Evolutionary conservation across 92 coral and sea anemone genomes (phyloP), one percentile per base, ranked within the genome.

Genomic region (Palythoa grandis): DNA sequence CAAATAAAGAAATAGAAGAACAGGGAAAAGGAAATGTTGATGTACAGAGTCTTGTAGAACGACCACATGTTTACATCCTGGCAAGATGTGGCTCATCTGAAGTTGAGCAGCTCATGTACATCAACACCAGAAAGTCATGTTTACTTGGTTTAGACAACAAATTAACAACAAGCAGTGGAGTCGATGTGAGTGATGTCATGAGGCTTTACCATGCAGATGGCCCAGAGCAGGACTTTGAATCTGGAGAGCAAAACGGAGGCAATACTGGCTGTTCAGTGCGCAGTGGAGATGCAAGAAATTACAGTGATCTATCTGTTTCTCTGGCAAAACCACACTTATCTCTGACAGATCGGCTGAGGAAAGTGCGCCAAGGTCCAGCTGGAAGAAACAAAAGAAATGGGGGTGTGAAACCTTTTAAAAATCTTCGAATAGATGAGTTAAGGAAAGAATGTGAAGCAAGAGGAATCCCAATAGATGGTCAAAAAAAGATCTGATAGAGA

Each of bases 121-220:
- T 86, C 20, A 68, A 86, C 65, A 86, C 87, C 58, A 85, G 92
- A 73, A 82, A 78, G 37, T 78, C 89, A 19, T 89, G 90, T 47
- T 43, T 89, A 35, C 65, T 78, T 23, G 82, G 72, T 17, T 60
- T 82, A 20, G 48, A 29, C 72, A 76, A 29, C 77, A 66, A 52
- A 19, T 40, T 82, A 0, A 2, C 35, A 72, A 85, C 83, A 72
- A 1, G 19, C 58, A 83, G 60, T 48, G 83, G 91, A 40, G 19
- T 25, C 56, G 79, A 85, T 37, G 68, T 89, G 40, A 85, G 78
- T 12, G 93, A 91, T 79, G 72, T 79, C 66, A 82, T 88, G 91
- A 89, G 91, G 54, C 56, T 88, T n/a, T 91, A 83, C 71, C 91
- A 91, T 72, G 89, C 91, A 11, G 91, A 91, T 78, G 90, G 88